Conservation (phyloP, 53 echinoderm and acorn worm genomes). For the Zoroaster sp. region DNA sequence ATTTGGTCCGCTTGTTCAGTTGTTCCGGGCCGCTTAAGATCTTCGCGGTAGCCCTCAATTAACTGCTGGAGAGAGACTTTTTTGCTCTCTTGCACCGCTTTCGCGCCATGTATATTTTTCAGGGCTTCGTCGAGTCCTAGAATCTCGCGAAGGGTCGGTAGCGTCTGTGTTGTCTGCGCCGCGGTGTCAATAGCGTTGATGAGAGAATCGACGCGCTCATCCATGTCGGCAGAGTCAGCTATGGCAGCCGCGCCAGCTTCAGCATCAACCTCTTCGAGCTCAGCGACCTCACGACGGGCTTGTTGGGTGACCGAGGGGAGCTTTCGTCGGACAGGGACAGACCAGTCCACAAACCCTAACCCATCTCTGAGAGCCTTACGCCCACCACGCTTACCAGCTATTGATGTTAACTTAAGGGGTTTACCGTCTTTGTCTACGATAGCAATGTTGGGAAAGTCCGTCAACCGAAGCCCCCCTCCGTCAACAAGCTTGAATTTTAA, state of each 20-base stretch:
- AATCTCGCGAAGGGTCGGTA: not conserved
- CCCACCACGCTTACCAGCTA: too few species aligned
- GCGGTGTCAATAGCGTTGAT: not conserved
- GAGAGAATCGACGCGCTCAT: not conserved
- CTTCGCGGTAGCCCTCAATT: not conserved
- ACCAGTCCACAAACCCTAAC: too few species aligned
- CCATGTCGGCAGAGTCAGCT: not conserved
- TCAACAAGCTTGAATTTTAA: too few species aligned
- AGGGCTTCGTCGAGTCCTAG: slow-evolving; percentile 1
- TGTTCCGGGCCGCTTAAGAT: not conserved
- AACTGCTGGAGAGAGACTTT: not conserved
- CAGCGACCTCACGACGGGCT: too few species aligned
- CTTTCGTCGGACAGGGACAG: too few species aligned
- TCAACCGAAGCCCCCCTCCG: too few species aligned
- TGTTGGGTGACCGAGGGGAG: too few species aligned
- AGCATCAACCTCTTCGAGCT: not conserved
- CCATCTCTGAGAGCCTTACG: too few species aligned
- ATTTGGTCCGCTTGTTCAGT: not conserved
- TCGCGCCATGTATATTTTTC: not conserved
- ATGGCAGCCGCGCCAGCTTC: not conserved
- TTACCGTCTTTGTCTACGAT: too few species aligned
- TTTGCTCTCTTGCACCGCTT: slow-evolving; percentile 10
- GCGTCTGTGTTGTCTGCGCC: too few species aligned
- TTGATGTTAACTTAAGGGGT: too few species aligned
- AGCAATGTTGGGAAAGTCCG: too few species aligned